Percentiles rank a stretch among this genome's conserved stretches.
These are phyloP conservation scores for Paratrypauchen microcephalus DNA, from an alignment of 2,797 vertebrate species.

Conservation along the genomic window DNA sequence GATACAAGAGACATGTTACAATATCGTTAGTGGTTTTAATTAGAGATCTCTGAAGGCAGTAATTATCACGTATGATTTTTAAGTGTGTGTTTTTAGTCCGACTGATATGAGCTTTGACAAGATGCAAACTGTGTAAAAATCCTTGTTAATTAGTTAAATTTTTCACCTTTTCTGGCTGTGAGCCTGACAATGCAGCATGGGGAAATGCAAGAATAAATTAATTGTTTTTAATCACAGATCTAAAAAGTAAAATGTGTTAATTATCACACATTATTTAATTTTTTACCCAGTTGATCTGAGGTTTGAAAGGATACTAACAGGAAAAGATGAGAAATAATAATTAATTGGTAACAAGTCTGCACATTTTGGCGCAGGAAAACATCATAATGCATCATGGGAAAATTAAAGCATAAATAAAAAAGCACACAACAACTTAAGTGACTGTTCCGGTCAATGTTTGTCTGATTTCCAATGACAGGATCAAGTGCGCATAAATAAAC, in stretches of 20 bases:
- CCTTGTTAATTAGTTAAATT: constrained; percentile 32
- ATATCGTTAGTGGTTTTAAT: constrained; percentile 11
- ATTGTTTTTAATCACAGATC: constrained; percentile 13
- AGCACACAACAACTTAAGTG: constrained; percentile 15
- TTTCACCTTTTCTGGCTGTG: constrained; percentile 35
- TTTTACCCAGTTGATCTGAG: constrained; percentile 24
- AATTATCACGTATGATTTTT: constrained; percentile 14
- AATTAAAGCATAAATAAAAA: constrained; percentile 25
- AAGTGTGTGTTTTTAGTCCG: constrained; percentile 8
- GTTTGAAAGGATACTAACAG: constrained; percentile 26
- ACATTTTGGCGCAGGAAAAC: constrained; percentile 31
- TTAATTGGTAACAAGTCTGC: constrained; percentile 33
- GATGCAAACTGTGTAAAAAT: constrained; percentile 21
- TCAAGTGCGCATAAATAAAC: constrained; percentile 36
- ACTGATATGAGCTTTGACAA: constrained; percentile 32
- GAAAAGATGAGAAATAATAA: constrained; percentile 31
- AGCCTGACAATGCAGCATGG: constrained; percentile 13
- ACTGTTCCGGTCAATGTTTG: constrained; percentile 13
- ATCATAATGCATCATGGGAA: constrained; percentile 9
- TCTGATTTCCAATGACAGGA: constrained; percentile 32
- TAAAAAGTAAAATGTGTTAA: constrained; percentile 6
- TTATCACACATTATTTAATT: constrained; percentile 9
- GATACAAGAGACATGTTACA: constrained; percentile 1
- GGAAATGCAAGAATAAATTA: constrained; percentile 18
- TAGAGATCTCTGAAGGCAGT: background rate